Conservation (phyloP, 92 coral and sea anemone genomes). For the Metridium senile region DNA sequence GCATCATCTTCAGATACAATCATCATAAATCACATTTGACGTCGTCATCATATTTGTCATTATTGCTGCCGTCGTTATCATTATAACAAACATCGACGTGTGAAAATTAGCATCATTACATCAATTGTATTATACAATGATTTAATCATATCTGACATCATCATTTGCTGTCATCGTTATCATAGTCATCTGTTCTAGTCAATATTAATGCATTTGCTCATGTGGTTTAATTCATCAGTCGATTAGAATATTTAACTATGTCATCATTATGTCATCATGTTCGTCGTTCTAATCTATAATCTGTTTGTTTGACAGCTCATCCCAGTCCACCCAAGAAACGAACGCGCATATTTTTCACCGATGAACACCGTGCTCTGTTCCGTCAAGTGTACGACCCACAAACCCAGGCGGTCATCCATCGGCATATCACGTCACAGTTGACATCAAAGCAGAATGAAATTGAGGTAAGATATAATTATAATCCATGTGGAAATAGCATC, state of each 20-base stretch:
- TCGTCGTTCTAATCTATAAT: background rate
- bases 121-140: too few relatives aligned
- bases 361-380: conserved; percentile 4
- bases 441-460: conserved; percentile 8
- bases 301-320: conserved; percentile 1
- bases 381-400: conserved; percentile 2
- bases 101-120: too few relatives aligned
- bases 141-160: too few relatives aligned
- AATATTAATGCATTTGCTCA: too few relatives aligned
- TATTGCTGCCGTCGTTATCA: too few relatives aligned
- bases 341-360: conserved; percentile 12
- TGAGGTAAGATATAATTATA: background rate
- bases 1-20: too few relatives aligned
- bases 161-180: too few relatives aligned
- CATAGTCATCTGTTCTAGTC: too few relatives aligned
- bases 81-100: too few relatives aligned
- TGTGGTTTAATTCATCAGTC: background rate
- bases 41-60: too few relatives aligned
- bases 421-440: conserved; percentile 2
- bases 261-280: background rate
- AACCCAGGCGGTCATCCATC: conserved; percentile 6
- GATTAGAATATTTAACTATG: background rate
- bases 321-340: conserved; percentile 25
- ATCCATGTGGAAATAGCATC: background rate
- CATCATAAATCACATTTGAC: too few relatives aligned